Percentiles rank a stretch among this genome's conserved stretches.
Conservation (phyloP, 2,113 vertebrate genomes). For the Cyanocitta stelleri region DNA sequence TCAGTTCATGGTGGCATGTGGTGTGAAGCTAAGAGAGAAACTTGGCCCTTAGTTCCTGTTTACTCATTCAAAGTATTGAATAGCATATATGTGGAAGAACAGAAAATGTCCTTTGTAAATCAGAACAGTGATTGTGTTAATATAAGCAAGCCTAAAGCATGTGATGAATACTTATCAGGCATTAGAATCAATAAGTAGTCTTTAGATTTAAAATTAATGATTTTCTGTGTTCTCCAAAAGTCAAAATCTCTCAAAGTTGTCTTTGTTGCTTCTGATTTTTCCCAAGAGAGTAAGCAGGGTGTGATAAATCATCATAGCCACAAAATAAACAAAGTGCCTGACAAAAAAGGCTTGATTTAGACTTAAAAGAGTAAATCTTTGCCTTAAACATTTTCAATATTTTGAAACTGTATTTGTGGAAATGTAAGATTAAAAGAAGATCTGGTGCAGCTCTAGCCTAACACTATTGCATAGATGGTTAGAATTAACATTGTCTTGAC, state of each 20-base stretch:
- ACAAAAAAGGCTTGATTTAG: constrained; percentile 52
- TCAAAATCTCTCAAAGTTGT: constrained; percentile 73
- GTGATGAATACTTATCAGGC: constrained; percentile 28
- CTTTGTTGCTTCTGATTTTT: constrained; percentile 65
- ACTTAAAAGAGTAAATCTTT: constrained; percentile 41
- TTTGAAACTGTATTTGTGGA: background rate
- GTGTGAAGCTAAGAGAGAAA: background rate
- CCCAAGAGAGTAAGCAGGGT: constrained; percentile 61
- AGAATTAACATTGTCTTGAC: background rate
- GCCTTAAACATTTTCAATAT: constrained; percentile 41
- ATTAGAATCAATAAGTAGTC: constrained; percentile 72
- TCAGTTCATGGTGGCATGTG: background rate
- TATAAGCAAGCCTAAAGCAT: constrained; percentile 27
- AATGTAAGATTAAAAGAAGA: background rate
- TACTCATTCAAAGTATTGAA: background rate
- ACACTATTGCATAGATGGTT: background rate
- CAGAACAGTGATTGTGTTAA: constrained; percentile 33
- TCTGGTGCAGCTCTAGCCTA: background rate
- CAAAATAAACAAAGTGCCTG: constrained; percentile 57
- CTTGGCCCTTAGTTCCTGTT: background rate
- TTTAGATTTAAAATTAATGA: constrained; percentile 77
- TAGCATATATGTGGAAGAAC: background rate
- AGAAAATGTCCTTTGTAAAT: constrained; percentile 16
- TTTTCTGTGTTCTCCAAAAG: constrained; percentile 75
- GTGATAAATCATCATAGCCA: constrained; percentile 68